A percentile compares a stretch with the other conserved stretches of the same genome.
Conservation (phyloP, 2,113 vertebrate species). For the Zonotrichia leucophrys region DNA sequence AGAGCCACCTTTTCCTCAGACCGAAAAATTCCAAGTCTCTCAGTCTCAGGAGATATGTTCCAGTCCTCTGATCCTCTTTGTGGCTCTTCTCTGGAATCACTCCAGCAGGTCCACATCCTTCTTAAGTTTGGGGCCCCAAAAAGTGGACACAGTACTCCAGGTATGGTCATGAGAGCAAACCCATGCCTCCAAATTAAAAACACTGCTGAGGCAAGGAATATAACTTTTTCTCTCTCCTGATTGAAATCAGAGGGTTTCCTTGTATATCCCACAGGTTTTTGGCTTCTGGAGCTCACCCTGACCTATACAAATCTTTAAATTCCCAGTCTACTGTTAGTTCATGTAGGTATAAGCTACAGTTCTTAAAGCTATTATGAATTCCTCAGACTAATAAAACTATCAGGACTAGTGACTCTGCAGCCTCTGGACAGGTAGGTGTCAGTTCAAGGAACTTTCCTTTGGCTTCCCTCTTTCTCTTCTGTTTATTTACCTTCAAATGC, state of each 20-base stretch:
- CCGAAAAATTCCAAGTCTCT: not conserved
- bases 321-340: not conserved
- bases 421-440: not conserved
- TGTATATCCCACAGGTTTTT: not conserved
- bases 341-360: not conserved
- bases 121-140: not conserved
- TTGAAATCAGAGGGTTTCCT: not conserved
- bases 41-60: not conserved
- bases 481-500: not conserved
- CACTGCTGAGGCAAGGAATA: not conserved
- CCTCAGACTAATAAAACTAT: not conserved
- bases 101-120: not conserved
- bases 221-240: not conserved
- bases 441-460: not conserved
- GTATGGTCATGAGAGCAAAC: not conserved
- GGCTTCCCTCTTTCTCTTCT: not conserved
- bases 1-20: fast-evolving
- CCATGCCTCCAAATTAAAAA: not conserved
- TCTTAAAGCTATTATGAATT: not conserved
- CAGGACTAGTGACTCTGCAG: not conserved
- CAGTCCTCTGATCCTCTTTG: not conserved
- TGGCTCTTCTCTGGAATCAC: not conserved
- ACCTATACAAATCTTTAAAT: not conserved
- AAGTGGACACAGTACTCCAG: not conserved
- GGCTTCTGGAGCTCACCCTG: not conserved